Percentiles rank a stretch among this genome's conserved stretches.
phyloP scores from a whole-genome alignment of 2,888 invertebrate genomes.

The Nipponacmea schrenckii region DNA sequence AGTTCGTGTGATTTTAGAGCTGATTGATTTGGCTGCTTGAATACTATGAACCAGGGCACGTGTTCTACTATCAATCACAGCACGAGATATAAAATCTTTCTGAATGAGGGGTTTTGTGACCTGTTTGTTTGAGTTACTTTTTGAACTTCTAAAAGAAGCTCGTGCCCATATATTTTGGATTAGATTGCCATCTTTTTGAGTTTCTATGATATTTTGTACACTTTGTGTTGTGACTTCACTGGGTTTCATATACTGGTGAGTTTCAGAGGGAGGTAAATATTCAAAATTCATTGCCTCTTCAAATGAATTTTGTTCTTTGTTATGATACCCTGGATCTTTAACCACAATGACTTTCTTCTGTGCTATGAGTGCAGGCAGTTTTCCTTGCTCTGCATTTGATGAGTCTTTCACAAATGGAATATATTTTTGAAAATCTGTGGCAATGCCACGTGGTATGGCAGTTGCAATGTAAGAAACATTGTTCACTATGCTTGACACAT shows the following conservation, averaged over 20 bases:
- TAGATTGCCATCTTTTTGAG: slow-evolving; percentile 17
- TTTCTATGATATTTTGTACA: background rate
- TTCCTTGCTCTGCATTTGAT: background rate
- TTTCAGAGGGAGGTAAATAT: slow-evolving; percentile 30
- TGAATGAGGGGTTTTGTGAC: slow-evolving; percentile 37
- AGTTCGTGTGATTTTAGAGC: slow-evolving; percentile 74
- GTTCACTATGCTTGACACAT: slow-evolving; percentile 8
- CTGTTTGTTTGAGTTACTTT: slow-evolving; percentile 14
- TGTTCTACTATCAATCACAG: slow-evolving; percentile 46
- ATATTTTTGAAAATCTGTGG: slow-evolving; percentile 17
- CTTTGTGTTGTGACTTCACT: background rate
- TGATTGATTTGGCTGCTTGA: slow-evolving; percentile 47
- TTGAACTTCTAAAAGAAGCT: slow-evolving; percentile 4
- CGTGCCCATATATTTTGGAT: slow-evolving; percentile 14
- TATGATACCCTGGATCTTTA: background rate
- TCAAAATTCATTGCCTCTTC: slow-evolving; percentile 24
- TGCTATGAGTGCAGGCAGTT: background rate
- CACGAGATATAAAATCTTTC: slow-evolving; percentile 44
- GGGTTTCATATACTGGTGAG: slow-evolving; percentile 2
- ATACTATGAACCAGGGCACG: slow-evolving; percentile 46
- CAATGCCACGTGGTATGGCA: slow-evolving; percentile 2
- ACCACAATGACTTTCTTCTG: background rate
- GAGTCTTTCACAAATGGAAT: slow-evolving; percentile 10
- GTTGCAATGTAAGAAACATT: slow-evolving; percentile 6
- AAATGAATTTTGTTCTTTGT: slow-evolving; percentile 23